phyloP scores from a whole-genome alignment of 2,797 vertebrate species.

The Darevskia nairensis region DNA sequence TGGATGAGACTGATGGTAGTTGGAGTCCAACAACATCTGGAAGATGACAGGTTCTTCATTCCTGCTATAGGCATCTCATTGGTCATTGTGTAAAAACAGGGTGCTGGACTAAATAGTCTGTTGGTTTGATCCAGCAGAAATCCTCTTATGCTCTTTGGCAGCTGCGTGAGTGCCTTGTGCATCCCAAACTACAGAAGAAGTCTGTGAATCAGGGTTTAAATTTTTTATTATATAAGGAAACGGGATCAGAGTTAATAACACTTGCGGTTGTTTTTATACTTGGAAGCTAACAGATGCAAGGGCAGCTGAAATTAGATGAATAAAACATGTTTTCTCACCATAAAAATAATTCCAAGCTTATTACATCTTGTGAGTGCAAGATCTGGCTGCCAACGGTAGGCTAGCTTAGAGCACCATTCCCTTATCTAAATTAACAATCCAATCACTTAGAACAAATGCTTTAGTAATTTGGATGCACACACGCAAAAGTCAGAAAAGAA shows the following conservation, averaged over 20 bases:
- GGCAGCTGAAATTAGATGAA: slow-evolving; percentile 24
- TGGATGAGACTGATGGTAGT: no score
- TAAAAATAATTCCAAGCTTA: neutral
- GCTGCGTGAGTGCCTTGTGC: neutral
- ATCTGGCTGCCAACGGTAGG: slow-evolving; percentile 2
- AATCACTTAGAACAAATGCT: slow-evolving; percentile 16
- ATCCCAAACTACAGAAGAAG: neutral
- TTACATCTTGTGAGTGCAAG: slow-evolving; percentile 17
- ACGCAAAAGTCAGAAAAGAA: neutral
- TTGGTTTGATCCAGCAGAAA: no score
- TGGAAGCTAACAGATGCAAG: slow-evolving; percentile 14
- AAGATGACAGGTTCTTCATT: no score
- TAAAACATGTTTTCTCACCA: slow-evolving; percentile 6
- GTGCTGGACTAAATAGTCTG: no score
- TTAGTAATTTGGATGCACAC: neutral
- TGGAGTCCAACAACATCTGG: no score
- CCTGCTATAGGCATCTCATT: no score
- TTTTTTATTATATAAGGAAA: slow-evolving; percentile 11
- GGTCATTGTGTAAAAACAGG: no score
- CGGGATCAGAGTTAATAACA: neutral
- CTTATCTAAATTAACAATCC: neutral
- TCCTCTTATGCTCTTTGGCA: neutral
- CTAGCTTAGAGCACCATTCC: neutral
- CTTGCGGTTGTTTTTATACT: neutral
- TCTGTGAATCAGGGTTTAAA: neutral